Conservation (phyloP, 2,888 invertebrate species). For the Phytoseiulus persimilis region DNA sequence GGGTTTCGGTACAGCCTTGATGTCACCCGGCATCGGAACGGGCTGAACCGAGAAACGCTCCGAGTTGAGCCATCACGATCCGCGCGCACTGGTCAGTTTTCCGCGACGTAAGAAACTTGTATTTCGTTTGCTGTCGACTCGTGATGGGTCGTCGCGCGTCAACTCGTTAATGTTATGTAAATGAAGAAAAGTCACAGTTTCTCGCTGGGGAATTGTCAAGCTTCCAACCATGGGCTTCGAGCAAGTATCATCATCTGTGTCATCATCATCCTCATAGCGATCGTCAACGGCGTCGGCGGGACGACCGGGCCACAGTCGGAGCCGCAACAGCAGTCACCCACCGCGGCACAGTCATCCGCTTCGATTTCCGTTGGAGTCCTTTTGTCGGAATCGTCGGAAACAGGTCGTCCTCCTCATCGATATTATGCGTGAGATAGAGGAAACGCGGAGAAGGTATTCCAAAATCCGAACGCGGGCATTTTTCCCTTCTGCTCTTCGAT, state of each 20-base stretch:
- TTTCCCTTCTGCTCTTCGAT: background rate
- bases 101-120: background rate
- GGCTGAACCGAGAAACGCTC: background rate
- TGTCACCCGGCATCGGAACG: background rate
- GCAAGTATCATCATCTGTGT: background rate
- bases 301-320: background rate
- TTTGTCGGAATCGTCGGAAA: background rate
- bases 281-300: background rate
- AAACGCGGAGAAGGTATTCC: background rate
- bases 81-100: background rate
- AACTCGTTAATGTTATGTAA: background rate
- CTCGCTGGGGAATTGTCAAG: background rate
- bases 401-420: background rate
- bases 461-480: background rate
- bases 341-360: background rate
- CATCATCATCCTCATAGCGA: background rate
- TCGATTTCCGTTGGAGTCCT: background rate
- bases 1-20: background rate
- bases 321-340: background rate
- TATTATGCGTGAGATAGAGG: background rate
- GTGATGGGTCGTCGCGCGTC: background rate
- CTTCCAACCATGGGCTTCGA: background rate
- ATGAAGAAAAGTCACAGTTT: background rate
- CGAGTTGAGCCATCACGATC: background rate
- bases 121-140: background rate